Conservation (phyloP, 2,797 vertebrate genomes). For the Pelodytes ibericus region DNA sequence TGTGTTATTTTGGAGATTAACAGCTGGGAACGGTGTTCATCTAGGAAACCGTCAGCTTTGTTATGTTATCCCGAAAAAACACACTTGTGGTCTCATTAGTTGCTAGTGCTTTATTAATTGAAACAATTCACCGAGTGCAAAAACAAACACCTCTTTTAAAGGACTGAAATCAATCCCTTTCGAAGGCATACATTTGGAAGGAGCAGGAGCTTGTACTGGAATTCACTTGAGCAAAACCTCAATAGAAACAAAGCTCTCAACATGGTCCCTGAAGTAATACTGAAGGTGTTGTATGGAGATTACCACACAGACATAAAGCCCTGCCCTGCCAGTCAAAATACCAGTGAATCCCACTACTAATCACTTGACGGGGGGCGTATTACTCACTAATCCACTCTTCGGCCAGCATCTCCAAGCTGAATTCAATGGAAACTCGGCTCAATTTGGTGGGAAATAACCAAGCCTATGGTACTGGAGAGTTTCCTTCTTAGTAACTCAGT, state of each 20-base stretch:
- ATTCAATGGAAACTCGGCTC: too few relatives aligned
- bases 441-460: too few relatives aligned
- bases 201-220: neutral
- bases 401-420: too few relatives aligned
- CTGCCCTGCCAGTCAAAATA: neutral
- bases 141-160: conserved; percentile 2
- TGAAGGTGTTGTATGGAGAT: neutral
- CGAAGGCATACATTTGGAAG: neutral
- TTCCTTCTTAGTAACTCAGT: too few relatives aligned
- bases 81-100: neutral
- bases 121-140: neutral
- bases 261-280: neutral
- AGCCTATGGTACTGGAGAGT: too few relatives aligned
- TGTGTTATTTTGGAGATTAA: neutral
- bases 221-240: neutral
- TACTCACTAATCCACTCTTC: too few relatives aligned
- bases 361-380: too few relatives aligned
- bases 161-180: neutral
- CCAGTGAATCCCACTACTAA: too few relatives aligned
- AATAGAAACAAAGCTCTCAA: neutral
- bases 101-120: neutral
- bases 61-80: neutral
- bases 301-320: too few relatives aligned
- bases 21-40: neutral
- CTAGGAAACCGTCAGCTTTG: neutral